Percentiles rank a stretch among this genome's conserved stretches.
Conservation (phyloP, 2,888 invertebrate genomes). For the Drosophila recens region DNA sequence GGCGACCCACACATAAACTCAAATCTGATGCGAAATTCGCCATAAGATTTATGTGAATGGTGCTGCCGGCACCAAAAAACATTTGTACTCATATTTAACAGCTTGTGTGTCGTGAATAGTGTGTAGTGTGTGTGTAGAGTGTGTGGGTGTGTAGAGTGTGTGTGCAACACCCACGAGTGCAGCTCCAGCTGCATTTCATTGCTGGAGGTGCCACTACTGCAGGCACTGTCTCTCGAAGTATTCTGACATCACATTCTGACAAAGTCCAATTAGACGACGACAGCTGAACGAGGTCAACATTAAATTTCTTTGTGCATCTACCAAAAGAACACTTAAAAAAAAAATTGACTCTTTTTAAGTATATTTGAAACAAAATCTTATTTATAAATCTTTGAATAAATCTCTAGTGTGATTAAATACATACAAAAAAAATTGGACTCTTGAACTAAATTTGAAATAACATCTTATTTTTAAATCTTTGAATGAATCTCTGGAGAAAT, state of each 20-base stretch:
- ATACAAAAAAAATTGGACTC: too few relatives aligned
- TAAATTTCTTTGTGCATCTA: not conserved
- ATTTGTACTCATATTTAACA: conserved; percentile 32
- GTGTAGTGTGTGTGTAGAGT: conserved; percentile 2
- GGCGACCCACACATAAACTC: conserved; percentile 39
- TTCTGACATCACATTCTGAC: conserved; percentile 9
- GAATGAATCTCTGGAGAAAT: too few relatives aligned
- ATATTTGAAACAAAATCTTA: not conserved
- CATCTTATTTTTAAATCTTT: too few relatives aligned
- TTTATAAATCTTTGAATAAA: too few relatives aligned
- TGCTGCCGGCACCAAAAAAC: conserved; percentile 41
- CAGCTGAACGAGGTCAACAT: conserved; percentile 18
- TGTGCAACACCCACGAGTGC: conserved; percentile 27
- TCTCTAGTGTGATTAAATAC: too few relatives aligned
- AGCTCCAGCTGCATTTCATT: conserved; percentile 45
- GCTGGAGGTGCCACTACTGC: conserved; percentile 34
- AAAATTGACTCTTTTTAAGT: not conserved
- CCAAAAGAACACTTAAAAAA: conserved; percentile 5
- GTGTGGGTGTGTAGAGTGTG: not conserved
- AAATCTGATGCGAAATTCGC: conserved; percentile 70
- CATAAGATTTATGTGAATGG: conserved; percentile 64
- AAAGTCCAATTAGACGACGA: conserved; percentile 39
- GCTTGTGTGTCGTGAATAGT: not conserved
- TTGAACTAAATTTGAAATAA: too few relatives aligned
- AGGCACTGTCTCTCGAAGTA: conserved; percentile 21